Evolutionary conservation across 1,140 invertebrate species (phyloP).

Genomic region (Drosophila kikkawai): DNA sequence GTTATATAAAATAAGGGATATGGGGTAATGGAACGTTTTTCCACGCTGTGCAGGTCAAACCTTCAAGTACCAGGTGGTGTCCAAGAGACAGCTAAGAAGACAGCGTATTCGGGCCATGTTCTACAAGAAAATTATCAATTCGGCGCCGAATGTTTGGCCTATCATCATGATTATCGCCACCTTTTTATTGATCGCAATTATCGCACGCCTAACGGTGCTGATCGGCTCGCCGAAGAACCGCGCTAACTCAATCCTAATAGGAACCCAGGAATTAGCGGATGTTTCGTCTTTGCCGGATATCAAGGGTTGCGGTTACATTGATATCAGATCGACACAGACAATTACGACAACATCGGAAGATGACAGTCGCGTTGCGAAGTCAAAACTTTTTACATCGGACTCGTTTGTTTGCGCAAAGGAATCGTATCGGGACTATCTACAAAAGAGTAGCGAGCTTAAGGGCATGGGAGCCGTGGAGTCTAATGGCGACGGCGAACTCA

Average conservation of each 20-base stretch:
- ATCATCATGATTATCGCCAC: constrained; percentile 63
- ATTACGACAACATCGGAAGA: not conserved
- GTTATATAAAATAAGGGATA: not conserved
- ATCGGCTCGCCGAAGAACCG: constrained; percentile 33
- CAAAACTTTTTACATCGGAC: constrained; percentile 15
- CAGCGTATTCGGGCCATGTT: constrained; percentile 70
- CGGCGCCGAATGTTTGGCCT: constrained; percentile 72
- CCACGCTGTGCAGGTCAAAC: constrained; percentile 54
- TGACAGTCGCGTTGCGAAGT: not conserved
- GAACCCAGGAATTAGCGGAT: constrained; percentile 3
- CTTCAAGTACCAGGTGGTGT: constrained; percentile 66
- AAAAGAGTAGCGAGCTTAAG: not conserved
- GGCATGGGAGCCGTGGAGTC: constrained; percentile 59
- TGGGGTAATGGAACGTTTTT: not conserved
- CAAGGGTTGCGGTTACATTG: constrained; percentile 53
- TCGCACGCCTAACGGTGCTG: constrained; percentile 43
- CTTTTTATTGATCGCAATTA: constrained; percentile 60
- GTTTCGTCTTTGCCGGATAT: constrained; percentile 44
- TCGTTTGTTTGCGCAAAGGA: constrained; percentile 53
- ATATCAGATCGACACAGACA: constrained; percentile 15
- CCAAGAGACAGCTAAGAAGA: constrained; percentile 44
- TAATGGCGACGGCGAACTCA: constrained; percentile 7
- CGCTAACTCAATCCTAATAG: constrained; percentile 44
- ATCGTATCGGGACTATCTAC: constrained; percentile 30
- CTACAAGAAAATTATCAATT: constrained; percentile 73